Evolutionary conservation across 2,888 invertebrate species (phyloP), one percentile per base, ranked within the genome.

Genomic region (Andrena haemorrhoa): DNA sequence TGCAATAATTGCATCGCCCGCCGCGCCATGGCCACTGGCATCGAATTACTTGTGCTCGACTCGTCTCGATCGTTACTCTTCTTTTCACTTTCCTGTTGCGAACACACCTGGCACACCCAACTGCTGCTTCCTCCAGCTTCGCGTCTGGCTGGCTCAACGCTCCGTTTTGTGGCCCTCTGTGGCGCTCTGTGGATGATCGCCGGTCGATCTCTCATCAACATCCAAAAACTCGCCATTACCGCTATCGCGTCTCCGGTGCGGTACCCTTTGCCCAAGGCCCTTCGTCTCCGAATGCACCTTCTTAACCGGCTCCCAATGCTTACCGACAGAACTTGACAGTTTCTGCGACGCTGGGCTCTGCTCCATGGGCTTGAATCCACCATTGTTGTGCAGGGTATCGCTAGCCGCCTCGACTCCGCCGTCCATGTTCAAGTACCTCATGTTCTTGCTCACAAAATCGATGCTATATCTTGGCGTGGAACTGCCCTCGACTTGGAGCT

Each of bases 371-470:
- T 31, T 31, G 16, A 63, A 64, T 1, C 23, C 10, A 2, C 26
- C 51, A 5, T 35, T 29, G 12, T 35, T 20, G 1, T 1, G 1
- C 2, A 0, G 2, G 0, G 41, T 3, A 0, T 70, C 60, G 2
- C 5, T 20, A 0, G 66, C 7, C 1, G 74, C 7, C 1, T 53
- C 64, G 0, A 82, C 81, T 20, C 31, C 58, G 8, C 82, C 81
- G 35, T 82, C 78, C 31, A 82, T 0, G 12, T 80, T 82, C 0
- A 82, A 29, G 6, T 82, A 82, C 26, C 63, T 70, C 81, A 82
- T 82, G 8, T 66, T 68, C 31, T 79, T 80, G 23, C 80, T 80
- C 0, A 31, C 29, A 16, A 72, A 80, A 2, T 72, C 29, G n/a
- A 80, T 29, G 4, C 80, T 80, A 12, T 80, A 80, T 1, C n/a